phyloP scores from a whole-genome alignment of 2,113 vertebrate species.

The Lathamus discolor region DNA sequence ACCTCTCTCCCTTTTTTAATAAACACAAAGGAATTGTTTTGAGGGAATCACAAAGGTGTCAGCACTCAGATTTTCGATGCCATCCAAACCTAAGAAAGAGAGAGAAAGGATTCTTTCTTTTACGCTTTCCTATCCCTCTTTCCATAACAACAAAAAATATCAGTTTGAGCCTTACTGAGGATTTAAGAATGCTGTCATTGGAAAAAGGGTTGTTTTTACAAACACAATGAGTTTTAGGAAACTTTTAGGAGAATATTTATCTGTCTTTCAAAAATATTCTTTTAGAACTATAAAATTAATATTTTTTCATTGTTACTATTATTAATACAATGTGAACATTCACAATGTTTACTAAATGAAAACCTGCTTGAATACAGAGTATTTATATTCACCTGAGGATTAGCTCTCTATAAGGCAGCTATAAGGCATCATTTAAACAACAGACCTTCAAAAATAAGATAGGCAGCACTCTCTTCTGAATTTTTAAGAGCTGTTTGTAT shows the following conservation, averaged over 20 bases:
- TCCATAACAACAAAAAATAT: background rate
- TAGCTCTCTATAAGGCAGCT: background rate
- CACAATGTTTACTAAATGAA: background rate
- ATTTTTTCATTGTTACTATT: background rate
- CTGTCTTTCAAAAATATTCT: background rate
- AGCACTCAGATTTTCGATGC: background rate
- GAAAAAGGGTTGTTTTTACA: background rate
- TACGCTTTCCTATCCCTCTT: background rate
- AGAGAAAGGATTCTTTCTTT: background rate
- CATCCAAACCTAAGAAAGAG: background rate
- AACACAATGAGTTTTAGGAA: background rate
- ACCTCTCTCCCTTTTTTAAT: background rate
- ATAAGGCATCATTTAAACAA: background rate
- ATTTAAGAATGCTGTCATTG: background rate
- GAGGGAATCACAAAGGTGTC: background rate
- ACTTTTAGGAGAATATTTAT: background rate
- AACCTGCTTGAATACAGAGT: background rate
- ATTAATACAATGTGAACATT: background rate
- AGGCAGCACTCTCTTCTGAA: background rate
- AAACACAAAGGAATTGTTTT: background rate
- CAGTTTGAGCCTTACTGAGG: background rate
- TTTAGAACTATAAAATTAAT: background rate
- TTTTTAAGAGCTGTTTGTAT: background rate
- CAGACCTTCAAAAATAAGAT: background rate
- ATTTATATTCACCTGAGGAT: background rate